Evolutionary conservation across 2,888 invertebrate species (phyloP).

Genomic region (Calameuta idolon): DNA sequence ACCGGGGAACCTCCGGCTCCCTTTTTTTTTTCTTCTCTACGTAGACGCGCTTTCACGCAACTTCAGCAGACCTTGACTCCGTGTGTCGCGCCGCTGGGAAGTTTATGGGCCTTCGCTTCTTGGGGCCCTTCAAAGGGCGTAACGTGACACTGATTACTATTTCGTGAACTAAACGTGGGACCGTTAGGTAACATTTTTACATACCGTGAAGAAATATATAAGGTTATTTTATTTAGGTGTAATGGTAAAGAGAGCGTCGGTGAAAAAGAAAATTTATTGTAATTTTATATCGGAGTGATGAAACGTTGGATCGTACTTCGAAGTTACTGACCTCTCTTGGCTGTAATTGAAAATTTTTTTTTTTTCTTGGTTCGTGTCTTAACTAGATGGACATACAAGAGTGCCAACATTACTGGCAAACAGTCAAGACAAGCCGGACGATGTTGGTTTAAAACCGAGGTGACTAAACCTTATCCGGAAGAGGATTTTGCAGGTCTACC

Average conservation of each 20-base stretch:
- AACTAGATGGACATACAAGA: neutral
- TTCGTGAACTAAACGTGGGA: conserved; percentile 35
- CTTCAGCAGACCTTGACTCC: conserved; percentile 46
- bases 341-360: neutral
- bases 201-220: neutral
- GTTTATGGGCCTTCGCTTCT: conserved; percentile 47
- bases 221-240: neutral
- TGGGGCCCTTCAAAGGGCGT: conserved; percentile 48
- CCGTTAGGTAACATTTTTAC: neutral
- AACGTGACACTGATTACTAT: conserved; percentile 55
- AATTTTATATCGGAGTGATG: neutral
- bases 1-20: neutral
- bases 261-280: neutral
- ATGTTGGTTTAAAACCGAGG: conserved; percentile 29
- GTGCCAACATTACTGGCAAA: conserved; percentile 30
- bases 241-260: neutral
- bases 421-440: conserved; percentile 32
- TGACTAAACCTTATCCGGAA: conserved; percentile 35
- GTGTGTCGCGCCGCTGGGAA: conserved; percentile 43
- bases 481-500: neutral
- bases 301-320: neutral
- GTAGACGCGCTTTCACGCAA: conserved; percentile 27
- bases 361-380: neutral
- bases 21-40: neutral
- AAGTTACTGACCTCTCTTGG: neutral